These are phyloP conservation scores for Neosilurus hyrtlii DNA, from an alignment of 2,797 vertebrate species.

Conservation along the genomic window DNA sequence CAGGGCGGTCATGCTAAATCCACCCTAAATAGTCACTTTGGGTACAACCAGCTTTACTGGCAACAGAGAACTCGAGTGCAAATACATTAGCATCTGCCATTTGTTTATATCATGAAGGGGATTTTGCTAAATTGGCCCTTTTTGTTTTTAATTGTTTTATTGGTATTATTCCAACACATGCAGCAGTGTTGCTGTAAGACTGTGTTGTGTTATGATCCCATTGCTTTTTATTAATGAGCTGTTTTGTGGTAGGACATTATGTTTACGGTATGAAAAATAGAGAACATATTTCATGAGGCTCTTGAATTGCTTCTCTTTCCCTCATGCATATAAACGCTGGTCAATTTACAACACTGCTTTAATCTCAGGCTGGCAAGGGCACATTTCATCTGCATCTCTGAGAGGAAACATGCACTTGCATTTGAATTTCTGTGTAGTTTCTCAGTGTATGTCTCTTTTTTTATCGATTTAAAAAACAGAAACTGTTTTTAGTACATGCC, in stretches of 20 bases:
- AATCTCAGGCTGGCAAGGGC: slow-evolving; percentile 32
- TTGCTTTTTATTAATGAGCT: background rate
- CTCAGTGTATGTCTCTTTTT: slow-evolving; percentile 42
- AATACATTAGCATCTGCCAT: background rate
- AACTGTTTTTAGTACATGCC: slow-evolving; percentile 65
- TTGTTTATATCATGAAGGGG: background rate
- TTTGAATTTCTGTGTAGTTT: slow-evolving; percentile 47
- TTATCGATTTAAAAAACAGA: slow-evolving; percentile 62
- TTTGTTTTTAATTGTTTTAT: background rate
- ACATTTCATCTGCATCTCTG: slow-evolving; percentile 26
- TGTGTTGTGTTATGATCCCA: background rate
- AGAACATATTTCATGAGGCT: background rate
- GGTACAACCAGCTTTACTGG: too few relatives aligned
- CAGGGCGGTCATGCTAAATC: too few relatives aligned
- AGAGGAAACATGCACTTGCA: slow-evolving; percentile 28
- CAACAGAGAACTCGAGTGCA: too few relatives aligned
- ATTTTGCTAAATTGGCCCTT: background rate
- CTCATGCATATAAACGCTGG: slow-evolving; percentile 25
- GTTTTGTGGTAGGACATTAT: background rate
- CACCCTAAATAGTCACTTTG: too few relatives aligned
- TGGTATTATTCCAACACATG: background rate
- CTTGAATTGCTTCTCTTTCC: background rate
- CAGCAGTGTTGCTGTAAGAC: background rate
- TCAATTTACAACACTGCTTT: slow-evolving; percentile 46
- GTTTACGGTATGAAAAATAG: background rate